A percentile compares a stretch with the other conserved stretches of the same genome.
phyloP scores from a whole-genome alignment of 2,797 vertebrate species.

The Dryobates pubescens region DNA sequence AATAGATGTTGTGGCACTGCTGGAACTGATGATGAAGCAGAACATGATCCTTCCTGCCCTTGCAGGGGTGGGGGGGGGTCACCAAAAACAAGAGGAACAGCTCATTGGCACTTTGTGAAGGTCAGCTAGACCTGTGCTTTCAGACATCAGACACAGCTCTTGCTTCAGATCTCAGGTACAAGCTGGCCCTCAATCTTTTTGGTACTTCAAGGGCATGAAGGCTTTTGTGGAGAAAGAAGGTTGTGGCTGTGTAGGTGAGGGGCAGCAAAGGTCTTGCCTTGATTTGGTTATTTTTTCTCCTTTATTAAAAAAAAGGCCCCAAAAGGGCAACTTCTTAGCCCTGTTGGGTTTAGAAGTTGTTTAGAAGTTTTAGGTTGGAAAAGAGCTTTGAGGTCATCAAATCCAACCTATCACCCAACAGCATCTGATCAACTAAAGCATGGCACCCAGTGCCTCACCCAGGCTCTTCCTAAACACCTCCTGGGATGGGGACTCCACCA shows the following conservation, averaged over 20 bases:
- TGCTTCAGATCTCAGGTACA: neutral
- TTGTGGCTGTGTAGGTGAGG: neutral
- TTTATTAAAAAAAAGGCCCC: neutral
- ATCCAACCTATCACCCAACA: too few relatives aligned
- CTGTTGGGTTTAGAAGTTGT: neutral
- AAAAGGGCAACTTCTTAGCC: neutral
- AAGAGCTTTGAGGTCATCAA: too few relatives aligned
- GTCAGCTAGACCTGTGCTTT: neutral
- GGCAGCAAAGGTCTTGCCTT: neutral
- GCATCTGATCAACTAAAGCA: too few relatives aligned
- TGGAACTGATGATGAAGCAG: slow-evolving; percentile 21
- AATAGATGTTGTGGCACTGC: neutral
- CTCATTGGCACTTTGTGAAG: neutral
- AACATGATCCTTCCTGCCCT: neutral
- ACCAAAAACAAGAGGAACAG: neutral
- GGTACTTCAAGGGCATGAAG: neutral
- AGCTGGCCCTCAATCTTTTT: neutral
- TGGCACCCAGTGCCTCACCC: too few relatives aligned
- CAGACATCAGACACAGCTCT: neutral
- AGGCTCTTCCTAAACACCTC: too few relatives aligned
- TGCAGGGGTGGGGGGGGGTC: slow-evolving; percentile 14
- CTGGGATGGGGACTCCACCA: too few relatives aligned
- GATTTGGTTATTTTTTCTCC: too few relatives aligned
- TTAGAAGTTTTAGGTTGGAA: too few relatives aligned
- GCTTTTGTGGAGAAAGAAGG: neutral